These are phyloP conservation scores for Ictidomys tridecemlineatus DNA, from an alignment of 2,113 vertebrate genomes.

Conservation along the genomic window DNA sequence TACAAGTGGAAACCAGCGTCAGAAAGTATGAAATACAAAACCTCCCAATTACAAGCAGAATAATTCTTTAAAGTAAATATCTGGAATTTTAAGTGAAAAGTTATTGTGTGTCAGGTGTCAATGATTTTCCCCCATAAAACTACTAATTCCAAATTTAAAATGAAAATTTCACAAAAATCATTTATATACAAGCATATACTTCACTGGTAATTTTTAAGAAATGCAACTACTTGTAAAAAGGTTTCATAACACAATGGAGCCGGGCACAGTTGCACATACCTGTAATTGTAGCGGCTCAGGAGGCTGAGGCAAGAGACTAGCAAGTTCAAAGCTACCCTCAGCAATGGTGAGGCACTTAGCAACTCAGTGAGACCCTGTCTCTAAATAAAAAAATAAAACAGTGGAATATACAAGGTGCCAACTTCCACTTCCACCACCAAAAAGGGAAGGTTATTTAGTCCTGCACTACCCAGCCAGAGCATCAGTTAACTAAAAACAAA, in stretches of 20 bases:
- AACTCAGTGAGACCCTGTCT: too few species aligned
- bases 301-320: too few species aligned
- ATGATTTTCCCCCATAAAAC: slow-evolving; percentile 34
- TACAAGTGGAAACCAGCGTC: background rate
- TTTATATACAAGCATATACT: slow-evolving; percentile 15
- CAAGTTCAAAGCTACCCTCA: too few species aligned
- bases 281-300: too few species aligned
- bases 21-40: slow-evolving; percentile 51
- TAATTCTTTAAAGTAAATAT: slow-evolving; percentile 33
- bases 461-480: background rate
- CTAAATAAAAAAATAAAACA: background rate
- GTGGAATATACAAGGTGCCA: background rate
- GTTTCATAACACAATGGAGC: background rate
- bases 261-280: too few species aligned
- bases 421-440: background rate
- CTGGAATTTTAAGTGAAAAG: slow-evolving; percentile 45
- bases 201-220: slow-evolving; percentile 58
- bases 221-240: slow-evolving; percentile 28
- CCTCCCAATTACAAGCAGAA: slow-evolving; percentile 35
- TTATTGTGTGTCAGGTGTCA: slow-evolving; percentile 33
- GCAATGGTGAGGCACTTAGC: too few species aligned
- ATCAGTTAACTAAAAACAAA: slow-evolving; percentile 34
- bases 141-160: slow-evolving; percentile 55
- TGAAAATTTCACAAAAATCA: slow-evolving; percentile 41
- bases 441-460: background rate